These are phyloP conservation scores for Phainopepla nitens DNA, from an alignment of 2,113 vertebrate species.

Conservation along the genomic window DNA sequence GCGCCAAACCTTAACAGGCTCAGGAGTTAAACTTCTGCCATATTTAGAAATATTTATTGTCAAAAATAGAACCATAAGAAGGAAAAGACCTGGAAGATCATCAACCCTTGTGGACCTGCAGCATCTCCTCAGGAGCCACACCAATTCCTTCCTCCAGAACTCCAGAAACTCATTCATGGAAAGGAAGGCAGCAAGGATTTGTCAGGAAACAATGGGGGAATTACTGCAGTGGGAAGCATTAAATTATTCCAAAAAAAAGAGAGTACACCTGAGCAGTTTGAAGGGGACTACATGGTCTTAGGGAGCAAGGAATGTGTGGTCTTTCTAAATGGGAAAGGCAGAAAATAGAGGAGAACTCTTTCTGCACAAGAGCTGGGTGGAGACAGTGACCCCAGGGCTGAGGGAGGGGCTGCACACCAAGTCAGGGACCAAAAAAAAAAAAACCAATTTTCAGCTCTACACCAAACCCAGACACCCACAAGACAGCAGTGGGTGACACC, in stretches of 20 bases:
- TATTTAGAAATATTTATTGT: not conserved
- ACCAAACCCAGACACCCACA: not conserved
- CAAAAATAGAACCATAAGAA: not conserved
- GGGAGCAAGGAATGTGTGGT: fast-evolving
- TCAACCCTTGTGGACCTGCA: not conserved
- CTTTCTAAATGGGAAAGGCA: not conserved
- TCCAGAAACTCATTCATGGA: not conserved
- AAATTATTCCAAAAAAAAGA: not conserved
- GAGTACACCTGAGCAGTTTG: not conserved
- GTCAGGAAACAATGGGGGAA: not conserved
- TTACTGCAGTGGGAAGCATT: not conserved
- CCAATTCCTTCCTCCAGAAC: not conserved
- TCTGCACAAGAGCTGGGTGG: not conserved
- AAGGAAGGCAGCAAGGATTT: not conserved
- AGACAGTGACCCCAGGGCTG: not conserved
- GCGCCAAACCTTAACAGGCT: not conserved
- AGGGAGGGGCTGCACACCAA: not conserved
- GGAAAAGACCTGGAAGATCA: not conserved
- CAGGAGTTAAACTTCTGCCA: not conserved
- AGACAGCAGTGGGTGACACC: not conserved
- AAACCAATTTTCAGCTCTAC: not conserved
- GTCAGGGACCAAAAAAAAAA: not conserved
- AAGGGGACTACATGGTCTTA: fast-evolving
- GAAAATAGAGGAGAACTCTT: not conserved
- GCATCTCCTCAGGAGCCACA: not conserved